Evolutionary conservation across 2,113 vertebrate genomes (phyloP), one percentile per base, ranked within the genome.

Genomic region (Nestor notabilis): DNA sequence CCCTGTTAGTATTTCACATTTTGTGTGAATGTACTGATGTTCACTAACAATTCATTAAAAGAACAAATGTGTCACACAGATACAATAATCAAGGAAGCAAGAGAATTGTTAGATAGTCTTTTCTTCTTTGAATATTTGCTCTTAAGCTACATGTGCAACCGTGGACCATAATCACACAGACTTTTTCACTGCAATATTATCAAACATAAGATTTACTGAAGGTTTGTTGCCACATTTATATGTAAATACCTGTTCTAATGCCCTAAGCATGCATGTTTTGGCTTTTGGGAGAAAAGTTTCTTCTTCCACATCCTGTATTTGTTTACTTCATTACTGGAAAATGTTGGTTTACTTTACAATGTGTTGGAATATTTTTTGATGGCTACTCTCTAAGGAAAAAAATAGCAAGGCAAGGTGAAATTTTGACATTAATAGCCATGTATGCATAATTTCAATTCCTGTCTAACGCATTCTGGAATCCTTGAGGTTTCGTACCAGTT

Each of bases 401-500:
- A 65, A 12, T 19, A 71, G 4, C 7, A 17, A 10, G 13, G 2
- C 50, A 75, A 68, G 25, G 4, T 15, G 64, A 37, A 87, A 46
- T 2, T 64, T 71, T 64, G 21, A 27, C 7, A 11, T n/a, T 44
- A 31, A 49, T 78, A 19, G 10, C 58, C 19, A n/a, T 0, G 0
- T 69, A 63, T 66, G 70, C 13, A 33, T 28, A 29, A 6, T 60
- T 91, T 82, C 28, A 70, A 5, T 5, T 60, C 39, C 21, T 55
- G 4, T 64, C 5, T 58, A 58, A 82, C 69, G 5, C 3, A 1
- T 63, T 74, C 28, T 53, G 28, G 31, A 70, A 69, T 33, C 25
- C 23, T 35, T 61, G 10, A 0, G 0, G 4, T 64, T 56, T 84
- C 37, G 5, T 35, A 72, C 10, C 11, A 47, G 21, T 31, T 18